Conservation (phyloP, 2,113 vertebrate species). For the Ginglymostoma cirratum region DNA sequence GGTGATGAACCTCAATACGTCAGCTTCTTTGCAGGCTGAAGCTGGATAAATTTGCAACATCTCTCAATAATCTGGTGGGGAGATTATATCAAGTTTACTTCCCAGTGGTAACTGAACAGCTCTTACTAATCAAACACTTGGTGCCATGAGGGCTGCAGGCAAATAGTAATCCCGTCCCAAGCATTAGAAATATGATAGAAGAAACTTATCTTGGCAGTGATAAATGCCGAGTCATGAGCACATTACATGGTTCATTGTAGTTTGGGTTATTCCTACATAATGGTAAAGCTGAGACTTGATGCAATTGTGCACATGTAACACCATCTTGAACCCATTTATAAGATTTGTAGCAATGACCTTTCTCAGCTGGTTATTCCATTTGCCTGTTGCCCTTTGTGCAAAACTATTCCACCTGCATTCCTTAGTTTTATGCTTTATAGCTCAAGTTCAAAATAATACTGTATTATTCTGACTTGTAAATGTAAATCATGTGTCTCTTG, state of each 20-base stretch:
- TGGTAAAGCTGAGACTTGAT: background rate
- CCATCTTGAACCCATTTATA: background rate
- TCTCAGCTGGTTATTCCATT: background rate
- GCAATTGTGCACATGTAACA: background rate
- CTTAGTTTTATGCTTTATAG: background rate
- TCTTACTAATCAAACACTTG: background rate
- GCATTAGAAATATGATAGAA: background rate
- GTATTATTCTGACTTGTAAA: background rate
- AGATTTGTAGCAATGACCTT: background rate
- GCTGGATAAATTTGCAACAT: too few relatives aligned
- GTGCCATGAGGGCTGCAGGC: background rate
- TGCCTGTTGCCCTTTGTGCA: background rate
- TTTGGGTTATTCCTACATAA: background rate
- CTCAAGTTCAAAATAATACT: background rate
- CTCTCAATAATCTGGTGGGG: background rate
- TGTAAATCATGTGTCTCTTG: background rate
- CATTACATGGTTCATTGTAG: background rate
- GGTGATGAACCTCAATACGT: too few relatives aligned
- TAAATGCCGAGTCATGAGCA: background rate
- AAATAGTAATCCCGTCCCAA: background rate
- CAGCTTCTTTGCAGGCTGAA: too few relatives aligned
- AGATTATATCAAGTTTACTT: background rate
- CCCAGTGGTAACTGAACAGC: background rate
- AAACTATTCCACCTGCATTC: background rate
- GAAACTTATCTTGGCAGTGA: background rate